Evolutionary conservation across 2,797 vertebrate genomes (phyloP), one percentile per base, ranked within the genome.

Genomic region (Enteromius mattozi): DNA sequence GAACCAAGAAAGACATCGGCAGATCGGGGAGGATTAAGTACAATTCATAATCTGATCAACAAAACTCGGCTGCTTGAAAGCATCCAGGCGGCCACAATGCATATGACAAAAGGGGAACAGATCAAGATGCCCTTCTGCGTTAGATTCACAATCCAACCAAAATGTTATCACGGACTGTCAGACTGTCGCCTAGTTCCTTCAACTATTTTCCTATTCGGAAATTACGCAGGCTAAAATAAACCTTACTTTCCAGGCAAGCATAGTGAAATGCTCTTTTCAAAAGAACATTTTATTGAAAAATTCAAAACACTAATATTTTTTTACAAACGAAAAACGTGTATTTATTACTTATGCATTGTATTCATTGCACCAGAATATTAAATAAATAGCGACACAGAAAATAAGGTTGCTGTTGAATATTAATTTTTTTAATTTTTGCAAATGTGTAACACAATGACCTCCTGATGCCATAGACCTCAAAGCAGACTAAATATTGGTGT

Each of bases 11-110:
- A 65, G 89, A 72, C 88, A 37, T 90, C 80, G 78, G 86, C 87
- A 71, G 84, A 80, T 87, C 80, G 78, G 91, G 83, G 80, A 89
- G 94, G 94, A 96, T 97, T 96, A 95, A 88, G 69, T 88, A 91
- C 91, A 81, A 85, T 88, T 90, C 89, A 85, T 93, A 94, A 95
- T 94, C 95, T 93, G 94, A 95, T 94, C 94, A 95, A 85, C 59
- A 78, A 89, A 85, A 88, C 85, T 85, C 79, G 66, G 86, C 88
- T 91, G 84, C 83, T 89, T 90, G 86, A 92, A 86, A 89, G 81
- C 40, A 63, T 81, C n/a, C 80, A 88, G 35, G 83, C 85, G 49
- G 80, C 3, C 51, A 82, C 81, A 81, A 49, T 42, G 78, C 45
- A 19, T 87, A 84, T 80, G 75, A 71, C 69, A 85, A 68, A 74